A percentile compares a stretch with the other conserved stretches of the same genome.
phyloP scores from a whole-genome alignment of 2,113 vertebrate genomes.

The Rhabdomys dilectus region DNA sequence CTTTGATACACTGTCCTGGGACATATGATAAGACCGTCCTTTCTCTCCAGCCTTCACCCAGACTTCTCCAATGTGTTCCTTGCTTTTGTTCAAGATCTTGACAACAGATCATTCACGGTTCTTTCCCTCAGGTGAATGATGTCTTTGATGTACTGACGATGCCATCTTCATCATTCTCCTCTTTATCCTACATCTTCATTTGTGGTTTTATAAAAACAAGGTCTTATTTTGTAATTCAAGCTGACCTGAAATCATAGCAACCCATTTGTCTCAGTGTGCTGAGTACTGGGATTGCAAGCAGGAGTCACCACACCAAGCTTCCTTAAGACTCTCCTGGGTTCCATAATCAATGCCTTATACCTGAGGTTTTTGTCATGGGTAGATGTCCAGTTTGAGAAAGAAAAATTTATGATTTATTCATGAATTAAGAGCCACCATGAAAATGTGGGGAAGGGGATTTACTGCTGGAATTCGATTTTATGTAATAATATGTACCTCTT shows the following conservation, averaged over 20 bases:
- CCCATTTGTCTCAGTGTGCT: background rate
- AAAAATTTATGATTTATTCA: too few relatives aligned
- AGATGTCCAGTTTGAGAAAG: background rate
- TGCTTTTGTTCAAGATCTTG: background rate
- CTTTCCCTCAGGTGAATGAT: background rate
- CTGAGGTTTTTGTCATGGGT: background rate
- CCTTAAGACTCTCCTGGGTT: background rate
- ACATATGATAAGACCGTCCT: background rate
- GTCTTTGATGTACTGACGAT: background rate
- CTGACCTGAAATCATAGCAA: background rate
- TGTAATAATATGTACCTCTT: background rate
- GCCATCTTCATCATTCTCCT: background rate
- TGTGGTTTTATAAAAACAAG: background rate
- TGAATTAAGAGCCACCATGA: background rate
- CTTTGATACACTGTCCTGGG: too few relatives aligned
- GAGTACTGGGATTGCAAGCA: background rate
- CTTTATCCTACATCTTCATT: background rate
- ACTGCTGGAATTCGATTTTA: background rate
- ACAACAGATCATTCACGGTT: background rate
- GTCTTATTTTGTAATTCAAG: background rate
- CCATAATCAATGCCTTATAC: background rate
- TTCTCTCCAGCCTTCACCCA: background rate
- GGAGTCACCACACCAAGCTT: background rate
- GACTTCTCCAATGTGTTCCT: background rate
- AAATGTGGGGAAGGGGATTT: background rate